Evolutionary conservation across 2,888 invertebrate genomes (phyloP).

Genomic region (Hydroisotoma schaefferi): DNA sequence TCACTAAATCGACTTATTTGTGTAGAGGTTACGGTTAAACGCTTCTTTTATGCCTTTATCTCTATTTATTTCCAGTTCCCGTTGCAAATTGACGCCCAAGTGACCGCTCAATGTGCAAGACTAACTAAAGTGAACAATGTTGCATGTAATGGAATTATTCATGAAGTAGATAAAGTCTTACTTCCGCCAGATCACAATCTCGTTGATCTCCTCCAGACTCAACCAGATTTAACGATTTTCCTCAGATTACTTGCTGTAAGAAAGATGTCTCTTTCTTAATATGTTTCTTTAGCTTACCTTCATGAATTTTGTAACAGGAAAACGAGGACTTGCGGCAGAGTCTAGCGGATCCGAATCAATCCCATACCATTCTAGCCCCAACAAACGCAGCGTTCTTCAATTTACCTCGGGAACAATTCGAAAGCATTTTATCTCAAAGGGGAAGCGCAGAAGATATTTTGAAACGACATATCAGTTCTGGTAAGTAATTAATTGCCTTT

Average conservation of each 20-base stretch:
- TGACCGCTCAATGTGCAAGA: slow-evolving; percentile 66
- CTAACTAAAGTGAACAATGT: slow-evolving; percentile 61
- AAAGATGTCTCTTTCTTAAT: slow-evolving; percentile 4
- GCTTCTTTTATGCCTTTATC: background rate
- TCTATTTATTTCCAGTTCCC: slow-evolving; percentile 26
- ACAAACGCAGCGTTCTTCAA: slow-evolving; percentile 59
- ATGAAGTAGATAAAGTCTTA: slow-evolving; percentile 63
- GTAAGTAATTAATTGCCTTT: too few relatives aligned
- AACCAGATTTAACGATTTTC: slow-evolving; percentile 55
- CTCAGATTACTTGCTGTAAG: slow-evolving; percentile 52
- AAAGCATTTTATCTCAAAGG: slow-evolving; percentile 55
- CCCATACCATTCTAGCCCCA: slow-evolving; percentile 60
- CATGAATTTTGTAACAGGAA: slow-evolving; percentile 48
- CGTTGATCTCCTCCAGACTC: slow-evolving; percentile 55
- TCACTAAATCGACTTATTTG: too few relatives aligned
- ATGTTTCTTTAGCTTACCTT: background rate
- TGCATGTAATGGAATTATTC: slow-evolving; percentile 66
- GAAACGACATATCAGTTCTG: slow-evolving; percentile 58
- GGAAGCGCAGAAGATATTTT: slow-evolving; percentile 55
- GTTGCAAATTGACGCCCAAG: slow-evolving; percentile 53
- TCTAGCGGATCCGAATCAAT: slow-evolving; percentile 53
- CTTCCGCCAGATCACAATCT: slow-evolving; percentile 57
- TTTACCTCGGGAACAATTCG: slow-evolving; percentile 55
- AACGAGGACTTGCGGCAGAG: slow-evolving; percentile 56
- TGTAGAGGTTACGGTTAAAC: too few relatives aligned